Evolutionary conservation across 1,140 invertebrate genomes (phyloP).

Genomic region (Papilio xuthus): DNA sequence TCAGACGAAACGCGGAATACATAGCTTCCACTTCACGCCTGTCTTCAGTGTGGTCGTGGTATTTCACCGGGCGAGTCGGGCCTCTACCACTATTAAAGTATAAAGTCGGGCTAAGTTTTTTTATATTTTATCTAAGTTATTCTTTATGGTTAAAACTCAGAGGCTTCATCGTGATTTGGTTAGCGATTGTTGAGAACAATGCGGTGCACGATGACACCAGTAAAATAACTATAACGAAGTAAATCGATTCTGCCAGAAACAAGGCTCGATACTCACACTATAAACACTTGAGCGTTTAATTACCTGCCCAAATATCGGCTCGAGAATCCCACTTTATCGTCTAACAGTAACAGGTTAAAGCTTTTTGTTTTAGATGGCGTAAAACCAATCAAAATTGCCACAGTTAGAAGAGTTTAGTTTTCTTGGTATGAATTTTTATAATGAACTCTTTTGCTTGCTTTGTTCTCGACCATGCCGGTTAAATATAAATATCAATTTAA

Average conservation of each 20-base stretch:
- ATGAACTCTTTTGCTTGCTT: background rate
- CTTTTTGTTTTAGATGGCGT: background rate
- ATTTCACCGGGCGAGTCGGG: too few relatives aligned
- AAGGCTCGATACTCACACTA: conserved; percentile 30
- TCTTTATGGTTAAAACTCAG: background rate
- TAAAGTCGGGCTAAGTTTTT: too few relatives aligned
- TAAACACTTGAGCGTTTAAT: conserved; percentile 43
- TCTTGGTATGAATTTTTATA: background rate
- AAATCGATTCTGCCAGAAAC: conserved; percentile 46
- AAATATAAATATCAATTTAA: background rate
- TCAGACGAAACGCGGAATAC: too few relatives aligned
- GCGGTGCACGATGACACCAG: conserved; percentile 23
- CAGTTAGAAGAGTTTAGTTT: background rate
- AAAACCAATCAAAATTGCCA: background rate
- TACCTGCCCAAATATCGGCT: conserved; percentile 37
- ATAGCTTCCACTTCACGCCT: too few relatives aligned
- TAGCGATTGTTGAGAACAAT: conserved; percentile 11
- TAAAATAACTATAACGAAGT: conserved; percentile 21
- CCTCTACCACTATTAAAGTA: too few relatives aligned
- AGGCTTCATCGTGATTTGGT: background rate
- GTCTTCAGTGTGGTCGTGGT: too few relatives aligned
- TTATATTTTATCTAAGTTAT: too few relatives aligned
- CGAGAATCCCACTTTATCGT: background rate
- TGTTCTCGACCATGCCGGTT: background rate
- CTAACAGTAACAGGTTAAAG: background rate